A percentile compares a stretch with the other conserved stretches of the same genome.
Evolutionary conservation across 2,888 invertebrate genomes (phyloP).

Genomic region (Epistrophe eligans): DNA sequence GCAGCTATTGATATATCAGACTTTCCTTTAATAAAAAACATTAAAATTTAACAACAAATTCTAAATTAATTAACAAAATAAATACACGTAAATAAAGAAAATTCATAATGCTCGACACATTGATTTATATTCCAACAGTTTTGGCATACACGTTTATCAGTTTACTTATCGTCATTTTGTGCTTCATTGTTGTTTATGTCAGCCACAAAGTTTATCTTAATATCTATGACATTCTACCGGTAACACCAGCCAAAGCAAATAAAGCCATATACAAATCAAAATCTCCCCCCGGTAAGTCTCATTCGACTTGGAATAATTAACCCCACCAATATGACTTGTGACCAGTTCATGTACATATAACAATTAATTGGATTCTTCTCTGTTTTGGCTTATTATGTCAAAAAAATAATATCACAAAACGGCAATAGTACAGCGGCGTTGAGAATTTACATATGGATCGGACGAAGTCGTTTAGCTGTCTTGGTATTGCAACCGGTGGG

Average conservation of each 20-base stretch:
- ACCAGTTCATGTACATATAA: slow-evolving; percentile 56
- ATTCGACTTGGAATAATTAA: slow-evolving; percentile 70
- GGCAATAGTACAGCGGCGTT: slow-evolving; percentile 65
- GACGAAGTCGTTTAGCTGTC: slow-evolving; percentile 57
- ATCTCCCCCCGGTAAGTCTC: slow-evolving; percentile 65
- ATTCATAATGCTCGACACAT: slow-evolving; percentile 80
- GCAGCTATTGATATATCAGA: not conserved
- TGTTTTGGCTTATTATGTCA: slow-evolving; percentile 26
- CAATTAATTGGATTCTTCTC: slow-evolving; percentile 63
- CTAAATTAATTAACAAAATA: slow-evolving; percentile 5
- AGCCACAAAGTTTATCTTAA: slow-evolving; percentile 82
- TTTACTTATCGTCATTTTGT: slow-evolving; percentile 81
- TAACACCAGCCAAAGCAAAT: slow-evolving; percentile 64
- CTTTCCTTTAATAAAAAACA: not conserved
- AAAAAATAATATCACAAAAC: slow-evolving; percentile 15
- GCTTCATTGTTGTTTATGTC: slow-evolving; percentile 82
- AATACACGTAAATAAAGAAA: slow-evolving; percentile 13
- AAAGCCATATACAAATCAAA: slow-evolving; percentile 51
- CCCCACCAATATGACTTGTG: slow-evolving; percentile 38
- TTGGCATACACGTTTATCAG: slow-evolving; percentile 82
- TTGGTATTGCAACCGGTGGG: slow-evolving; percentile 47
- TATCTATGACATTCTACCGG: slow-evolving; percentile 81
- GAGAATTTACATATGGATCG: slow-evolving; percentile 69
- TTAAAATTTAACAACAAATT: slow-evolving; percentile 1
- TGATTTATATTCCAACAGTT: slow-evolving; percentile 82